Evolutionary conservation across 92 coral and sea anemone genomes (phyloP).

Genomic region (Diadumene lineata): DNA sequence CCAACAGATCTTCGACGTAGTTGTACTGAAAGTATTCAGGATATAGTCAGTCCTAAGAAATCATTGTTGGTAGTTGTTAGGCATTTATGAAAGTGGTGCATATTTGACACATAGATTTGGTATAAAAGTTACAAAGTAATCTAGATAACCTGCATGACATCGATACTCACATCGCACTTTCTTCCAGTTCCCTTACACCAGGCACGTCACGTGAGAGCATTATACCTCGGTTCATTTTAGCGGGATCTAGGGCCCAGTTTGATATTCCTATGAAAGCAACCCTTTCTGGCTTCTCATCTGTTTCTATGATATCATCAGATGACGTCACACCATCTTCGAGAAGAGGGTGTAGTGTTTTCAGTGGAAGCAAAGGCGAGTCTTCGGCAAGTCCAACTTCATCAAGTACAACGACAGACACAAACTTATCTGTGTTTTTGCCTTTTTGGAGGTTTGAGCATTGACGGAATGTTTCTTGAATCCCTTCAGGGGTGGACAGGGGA

Average conservation of each 20-base stretch:
- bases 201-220: conserved; percentile 85
- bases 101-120: too few species aligned
- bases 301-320: conserved; percentile 74
- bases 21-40: too few species aligned
- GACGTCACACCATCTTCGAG: conserved; percentile 83
- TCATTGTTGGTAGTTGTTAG: too few species aligned
- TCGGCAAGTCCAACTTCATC: conserved; percentile 88
- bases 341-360: conserved; percentile 75
- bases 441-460: conserved; percentile 63
- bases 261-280: conserved; percentile 88
- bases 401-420: conserved; percentile 83
- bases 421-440: conserved; percentile 52
- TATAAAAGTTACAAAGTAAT: background rate
- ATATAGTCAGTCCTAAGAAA: too few species aligned
- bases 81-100: too few species aligned
- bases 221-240: conserved; percentile 80
- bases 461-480: conserved; percentile 78
- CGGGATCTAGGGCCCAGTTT: conserved; percentile 90
- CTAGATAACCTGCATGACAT: background rate
- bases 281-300: conserved; percentile 68
- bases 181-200: conserved; percentile 48
- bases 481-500: conserved; percentile 88
- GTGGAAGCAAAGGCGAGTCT: conserved; percentile 83
- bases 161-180: conserved; percentile 53
- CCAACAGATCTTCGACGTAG: too few species aligned